Conservation (phyloP, 1,140 invertebrate genomes). For the Drosophila oshimai region DNA sequence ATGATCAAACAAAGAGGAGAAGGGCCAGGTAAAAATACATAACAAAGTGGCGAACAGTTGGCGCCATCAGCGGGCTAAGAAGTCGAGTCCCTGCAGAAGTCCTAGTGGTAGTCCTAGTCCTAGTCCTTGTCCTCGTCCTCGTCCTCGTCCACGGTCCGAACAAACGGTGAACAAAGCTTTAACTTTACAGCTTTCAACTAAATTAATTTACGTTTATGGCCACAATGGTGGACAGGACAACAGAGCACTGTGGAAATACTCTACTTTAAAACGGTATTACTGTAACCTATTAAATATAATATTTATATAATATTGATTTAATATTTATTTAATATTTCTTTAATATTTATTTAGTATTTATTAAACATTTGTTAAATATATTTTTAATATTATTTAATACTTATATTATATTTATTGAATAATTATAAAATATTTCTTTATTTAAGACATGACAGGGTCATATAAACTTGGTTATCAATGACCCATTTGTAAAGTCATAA, state of each 20-base stretch:
- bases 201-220: slow-evolving; percentile 81
- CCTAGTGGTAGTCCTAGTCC: neutral
- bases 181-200: slow-evolving; percentile 82
- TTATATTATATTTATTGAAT: neutral
- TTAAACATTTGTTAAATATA: neutral
- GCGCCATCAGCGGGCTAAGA: slow-evolving; percentile 53
- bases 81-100: slow-evolving; percentile 15
- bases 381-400: neutral
- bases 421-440: neutral
- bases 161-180: slow-evolving; percentile 74
- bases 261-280: neutral
- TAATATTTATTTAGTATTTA: neutral
- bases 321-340: neutral
- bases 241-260: neutral
- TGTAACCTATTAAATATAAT: too few species aligned
- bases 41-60: slow-evolving; percentile 25
- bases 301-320: neutral
- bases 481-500: too few species aligned
- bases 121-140: neutral
- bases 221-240: slow-evolving; percentile 37
- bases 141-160: neutral
- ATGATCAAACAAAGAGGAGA: slow-evolving; percentile 14
- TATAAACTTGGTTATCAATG: too few species aligned
- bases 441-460: too few species aligned
- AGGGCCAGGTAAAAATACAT: neutral